Conservation (phyloP, 2,888 invertebrate genomes). For the Mycalesis mineus region DNA sequence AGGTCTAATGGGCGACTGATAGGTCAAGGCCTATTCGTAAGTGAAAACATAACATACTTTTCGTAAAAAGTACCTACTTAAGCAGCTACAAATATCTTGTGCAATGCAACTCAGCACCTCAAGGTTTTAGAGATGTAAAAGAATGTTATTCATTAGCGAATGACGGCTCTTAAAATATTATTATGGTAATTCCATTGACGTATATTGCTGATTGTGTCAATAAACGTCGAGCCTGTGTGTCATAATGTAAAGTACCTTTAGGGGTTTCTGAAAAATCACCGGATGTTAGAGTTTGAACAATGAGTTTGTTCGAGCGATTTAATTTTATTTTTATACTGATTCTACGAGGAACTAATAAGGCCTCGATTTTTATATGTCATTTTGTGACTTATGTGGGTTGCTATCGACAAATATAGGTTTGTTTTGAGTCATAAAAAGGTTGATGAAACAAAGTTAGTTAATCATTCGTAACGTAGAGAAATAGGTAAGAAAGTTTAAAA, state of each 20-base stretch:
- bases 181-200: constrained; percentile 20
- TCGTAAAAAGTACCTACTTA: constrained; percentile 19
- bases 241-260: neutral
- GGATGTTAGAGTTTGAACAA: neutral
- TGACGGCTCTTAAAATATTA: constrained; percentile 21
- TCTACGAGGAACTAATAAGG: no score
- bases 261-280: neutral
- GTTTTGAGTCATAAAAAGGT: no score
- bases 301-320: neutral
- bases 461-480: no score
- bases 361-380: no score
- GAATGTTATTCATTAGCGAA: constrained; percentile 15
- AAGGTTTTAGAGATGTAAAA: constrained; percentile 19
- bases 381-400: no score
- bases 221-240: neutral
- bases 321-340: neutral
- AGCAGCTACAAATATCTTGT: constrained; percentile 19
- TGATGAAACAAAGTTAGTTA: no score
- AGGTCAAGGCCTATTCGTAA: constrained; percentile 22
- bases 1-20: constrained; percentile 14
- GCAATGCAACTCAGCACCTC: constrained; percentile 11
- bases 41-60: constrained; percentile 24
- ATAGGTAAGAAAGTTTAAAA: no score
- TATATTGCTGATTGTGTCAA: constrained; percentile 9
- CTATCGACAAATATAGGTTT: no score